Percentiles rank a stretch among this genome's conserved stretches.
Conservation (phyloP, 2,113 vertebrate species). For the Eulemur macaco region DNA sequence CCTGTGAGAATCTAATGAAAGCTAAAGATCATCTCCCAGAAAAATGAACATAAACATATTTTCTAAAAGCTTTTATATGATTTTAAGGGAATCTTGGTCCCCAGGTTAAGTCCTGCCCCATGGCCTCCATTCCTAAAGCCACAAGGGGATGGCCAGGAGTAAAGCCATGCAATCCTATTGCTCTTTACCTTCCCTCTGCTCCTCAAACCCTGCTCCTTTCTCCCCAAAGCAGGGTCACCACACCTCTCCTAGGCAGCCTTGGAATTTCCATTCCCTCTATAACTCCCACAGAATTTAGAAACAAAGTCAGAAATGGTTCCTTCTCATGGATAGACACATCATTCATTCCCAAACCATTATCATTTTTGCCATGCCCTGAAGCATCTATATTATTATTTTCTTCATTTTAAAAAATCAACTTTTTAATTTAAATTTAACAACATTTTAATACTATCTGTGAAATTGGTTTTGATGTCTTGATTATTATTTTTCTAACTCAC, state of each 20-base stretch:
- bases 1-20: constrained; percentile 14
- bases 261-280: background rate
- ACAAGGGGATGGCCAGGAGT: background rate
- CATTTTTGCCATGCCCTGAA: background rate
- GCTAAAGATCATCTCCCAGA: background rate
- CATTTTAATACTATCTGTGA: background rate
- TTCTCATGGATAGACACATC: background rate
- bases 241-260: background rate
- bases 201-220: background rate
- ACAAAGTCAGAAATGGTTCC: background rate
- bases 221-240: background rate
- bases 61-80: background rate
- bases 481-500: constrained; percentile 1
- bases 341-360: background rate
- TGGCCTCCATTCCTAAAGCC: background rate
- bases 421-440: background rate
- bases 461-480: background rate
- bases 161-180: background rate
- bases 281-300: background rate
- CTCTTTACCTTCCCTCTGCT: background rate
- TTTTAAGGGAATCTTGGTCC: background rate
- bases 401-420: constrained; percentile 5
- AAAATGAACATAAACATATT: background rate
- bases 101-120: background rate
- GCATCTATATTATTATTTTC: background rate